These are phyloP conservation scores for Myodes glareolus DNA, from an alignment of 2,113 vertebrate genomes.

Conservation along the genomic window DNA sequence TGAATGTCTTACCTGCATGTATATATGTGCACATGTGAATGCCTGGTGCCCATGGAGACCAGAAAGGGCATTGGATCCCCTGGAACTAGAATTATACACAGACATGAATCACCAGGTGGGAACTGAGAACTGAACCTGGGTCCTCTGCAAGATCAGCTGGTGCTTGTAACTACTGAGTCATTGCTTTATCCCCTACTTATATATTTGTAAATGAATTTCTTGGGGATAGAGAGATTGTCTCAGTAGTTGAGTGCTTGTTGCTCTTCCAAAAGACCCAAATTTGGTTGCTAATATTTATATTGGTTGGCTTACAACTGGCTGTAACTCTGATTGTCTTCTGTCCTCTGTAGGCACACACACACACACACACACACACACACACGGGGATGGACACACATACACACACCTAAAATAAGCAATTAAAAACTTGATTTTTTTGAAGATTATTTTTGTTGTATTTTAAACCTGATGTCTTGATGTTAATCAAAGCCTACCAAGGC, in stretches of 20 bases:
- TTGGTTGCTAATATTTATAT: not conserved
- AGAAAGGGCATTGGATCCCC: not conserved
- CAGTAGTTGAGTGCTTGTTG: not conserved
- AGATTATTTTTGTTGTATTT: constrained; percentile 22
- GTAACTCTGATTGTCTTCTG: not conserved
- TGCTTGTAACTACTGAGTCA: not conserved
- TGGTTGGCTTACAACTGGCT: not conserved
- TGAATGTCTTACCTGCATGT: not conserved
- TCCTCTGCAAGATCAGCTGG: not conserved
- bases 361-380: not conserved
- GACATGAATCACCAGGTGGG: not conserved
- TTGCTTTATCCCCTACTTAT: not conserved
- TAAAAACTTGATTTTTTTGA: not conserved
- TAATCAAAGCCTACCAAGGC: not conserved
- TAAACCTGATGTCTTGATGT: constrained; percentile 9
- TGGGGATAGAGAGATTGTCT: not conserved
- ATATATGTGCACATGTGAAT: not conserved
- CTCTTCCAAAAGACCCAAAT: not conserved
- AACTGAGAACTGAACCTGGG: not conserved
- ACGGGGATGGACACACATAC: not conserved
- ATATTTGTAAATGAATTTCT: not conserved
- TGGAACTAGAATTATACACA: not conserved
- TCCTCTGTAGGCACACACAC: not conserved
- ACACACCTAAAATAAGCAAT: not conserved
- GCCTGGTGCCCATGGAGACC: not conserved